Evolutionary conservation across 2,888 invertebrate species (phyloP).

Genomic region (Protonemura montana): DNA sequence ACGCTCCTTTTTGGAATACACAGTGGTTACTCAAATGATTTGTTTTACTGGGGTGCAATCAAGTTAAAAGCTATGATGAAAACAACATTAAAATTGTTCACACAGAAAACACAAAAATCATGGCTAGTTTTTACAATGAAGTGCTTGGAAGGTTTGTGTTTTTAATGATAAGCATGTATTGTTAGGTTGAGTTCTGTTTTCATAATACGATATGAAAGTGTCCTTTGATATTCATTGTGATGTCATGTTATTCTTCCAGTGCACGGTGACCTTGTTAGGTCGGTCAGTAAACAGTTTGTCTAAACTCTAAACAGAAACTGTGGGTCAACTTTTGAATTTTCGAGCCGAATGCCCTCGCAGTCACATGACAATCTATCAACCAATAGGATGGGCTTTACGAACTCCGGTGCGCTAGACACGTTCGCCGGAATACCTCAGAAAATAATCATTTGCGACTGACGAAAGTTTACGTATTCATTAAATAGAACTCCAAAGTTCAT

Average conservation of each 20-base stretch:
- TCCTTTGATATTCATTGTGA: background rate
- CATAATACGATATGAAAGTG: too few species aligned
- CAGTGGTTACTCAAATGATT: too few species aligned
- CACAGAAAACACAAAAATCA: too few species aligned
- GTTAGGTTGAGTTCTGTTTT: too few species aligned
- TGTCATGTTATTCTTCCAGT: background rate
- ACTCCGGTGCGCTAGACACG: constrained; percentile 36
- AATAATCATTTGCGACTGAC: background rate
- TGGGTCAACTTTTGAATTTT: background rate
- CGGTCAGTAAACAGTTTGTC: background rate
- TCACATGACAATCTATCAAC: background rate
- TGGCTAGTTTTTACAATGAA: too few species aligned
- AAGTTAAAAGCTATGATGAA: too few species aligned
- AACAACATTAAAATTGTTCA: too few species aligned
- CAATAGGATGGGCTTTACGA: background rate
- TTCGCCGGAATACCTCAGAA: background rate
- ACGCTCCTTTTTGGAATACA: too few species aligned
- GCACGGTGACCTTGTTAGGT: background rate
- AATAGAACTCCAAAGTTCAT: constrained; percentile 8
- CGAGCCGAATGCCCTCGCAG: background rate
- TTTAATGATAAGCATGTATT: too few species aligned
- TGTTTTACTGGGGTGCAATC: too few species aligned
- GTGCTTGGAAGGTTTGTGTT: too few species aligned
- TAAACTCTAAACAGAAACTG: background rate
- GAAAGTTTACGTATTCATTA: background rate